Base-by-base conservation (phyloP, 1,140 invertebrate genomes). In the Drosophila mayri region DNA sequence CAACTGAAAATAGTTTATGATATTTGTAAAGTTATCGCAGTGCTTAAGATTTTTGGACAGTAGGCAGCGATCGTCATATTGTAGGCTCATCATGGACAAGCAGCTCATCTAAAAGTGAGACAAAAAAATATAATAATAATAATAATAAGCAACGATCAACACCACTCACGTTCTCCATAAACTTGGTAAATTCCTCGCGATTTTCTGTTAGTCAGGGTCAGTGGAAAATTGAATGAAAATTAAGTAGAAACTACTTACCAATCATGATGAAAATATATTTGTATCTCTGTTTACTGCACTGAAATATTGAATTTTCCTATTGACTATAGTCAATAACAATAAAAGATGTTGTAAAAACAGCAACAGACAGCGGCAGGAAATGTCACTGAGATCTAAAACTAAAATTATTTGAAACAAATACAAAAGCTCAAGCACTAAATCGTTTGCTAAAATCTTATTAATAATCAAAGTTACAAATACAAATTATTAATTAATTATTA, bases 1-100 rank as follows among this genome's bases (percentile, higher is more conserved):
- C 47, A 86, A 22, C 37, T 68, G 43, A 4, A 72, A 86, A 35
- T 86, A 86, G 40, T 86, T 79, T 25, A 86, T 65, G 6, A 64
- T 64, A 11, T 55, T 58, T 0, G 68, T 47, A 0, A 68, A 76
- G 0, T 18, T 14, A 3, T 40, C 16, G 41, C 82, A 86, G 12
- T 86, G 30, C 2, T 12, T 3, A 6, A 76, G 25, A 0, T 9
- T 20, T 28, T 4, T 9, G 25, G 65, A 46, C 79, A 86, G 62
- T 16, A 1, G 1, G 32, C 82, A 86, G 8, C 82, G 83, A 8
- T 37, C 18, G 1, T 7, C 0, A 10, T 67, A 86, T 0, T 57
- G n/a, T 10, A 87, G 10, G 0, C 35, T 43, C 49, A 82, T 14
- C 22, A 79, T 38, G 10, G 46, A 61, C 28, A 72, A 32, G 44